Conservation (phyloP, 2,797 vertebrate species). For the Melopsittacus undulatus region DNA sequence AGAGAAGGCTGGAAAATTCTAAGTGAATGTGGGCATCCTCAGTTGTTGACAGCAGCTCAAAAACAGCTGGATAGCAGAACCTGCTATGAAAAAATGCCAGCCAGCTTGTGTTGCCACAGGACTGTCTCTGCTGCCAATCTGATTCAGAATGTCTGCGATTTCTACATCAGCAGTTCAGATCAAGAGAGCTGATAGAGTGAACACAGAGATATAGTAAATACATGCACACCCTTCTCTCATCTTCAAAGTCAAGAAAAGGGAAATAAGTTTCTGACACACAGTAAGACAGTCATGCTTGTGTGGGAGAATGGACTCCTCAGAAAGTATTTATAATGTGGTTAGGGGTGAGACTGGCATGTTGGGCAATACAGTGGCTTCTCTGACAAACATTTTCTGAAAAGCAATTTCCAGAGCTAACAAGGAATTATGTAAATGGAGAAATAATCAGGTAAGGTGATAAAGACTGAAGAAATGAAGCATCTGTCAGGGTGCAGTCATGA, state of each 20-base stretch:
- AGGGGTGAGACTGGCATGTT: fast-evolving
- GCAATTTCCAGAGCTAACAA: neutral
- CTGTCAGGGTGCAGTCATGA: neutral
- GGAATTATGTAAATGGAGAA: conserved; percentile 21
- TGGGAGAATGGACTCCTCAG: neutral
- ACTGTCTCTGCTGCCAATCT: neutral
- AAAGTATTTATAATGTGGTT: neutral
- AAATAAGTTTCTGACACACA: fast-evolving
- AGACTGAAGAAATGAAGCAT: neutral
- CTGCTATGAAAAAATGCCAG: neutral
- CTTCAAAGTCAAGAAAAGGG: neutral
- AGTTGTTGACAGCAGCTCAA: neutral
- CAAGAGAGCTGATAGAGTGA: neutral
- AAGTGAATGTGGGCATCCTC: neutral
- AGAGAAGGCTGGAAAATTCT: neutral
- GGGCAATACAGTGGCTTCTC: neutral
- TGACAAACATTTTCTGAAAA: neutral
- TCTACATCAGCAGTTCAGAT: neutral
- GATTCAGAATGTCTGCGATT: neutral
- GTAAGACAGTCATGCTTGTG: neutral
- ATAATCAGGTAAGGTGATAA: conserved; percentile 18
- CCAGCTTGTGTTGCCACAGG: fast-evolving
- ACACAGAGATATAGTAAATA: neutral
- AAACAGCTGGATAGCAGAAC: neutral
- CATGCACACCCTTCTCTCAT: neutral